Evolutionary conservation across 2,113 vertebrate genomes (phyloP).

Genomic region (Oceanodroma tethys): DNA sequence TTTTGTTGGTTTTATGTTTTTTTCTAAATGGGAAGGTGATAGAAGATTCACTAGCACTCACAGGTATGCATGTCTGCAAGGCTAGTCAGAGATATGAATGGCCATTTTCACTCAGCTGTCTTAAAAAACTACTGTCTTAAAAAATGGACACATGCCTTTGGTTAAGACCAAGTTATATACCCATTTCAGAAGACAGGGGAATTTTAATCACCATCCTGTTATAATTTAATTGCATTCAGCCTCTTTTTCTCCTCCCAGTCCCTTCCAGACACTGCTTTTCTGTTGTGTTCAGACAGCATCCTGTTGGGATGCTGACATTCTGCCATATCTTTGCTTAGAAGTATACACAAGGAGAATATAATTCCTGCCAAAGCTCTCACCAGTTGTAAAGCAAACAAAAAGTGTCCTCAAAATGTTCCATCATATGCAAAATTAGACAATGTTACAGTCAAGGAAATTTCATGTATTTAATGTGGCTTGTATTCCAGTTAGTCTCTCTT

Average conservation of each 20-base stretch:
- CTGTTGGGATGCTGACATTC: background rate
- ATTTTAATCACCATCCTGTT: slow-evolving; percentile 5
- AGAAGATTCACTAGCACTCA: background rate
- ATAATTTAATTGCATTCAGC: background rate
- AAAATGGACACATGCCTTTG: background rate
- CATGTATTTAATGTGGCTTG: background rate
- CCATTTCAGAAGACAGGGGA: background rate
- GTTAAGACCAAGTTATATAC: background rate
- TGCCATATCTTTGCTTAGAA: background rate
- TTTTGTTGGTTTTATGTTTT: background rate
- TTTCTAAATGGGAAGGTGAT: background rate
- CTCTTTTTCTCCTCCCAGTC: background rate
- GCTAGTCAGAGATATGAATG: background rate
- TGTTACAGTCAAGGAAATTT: background rate
- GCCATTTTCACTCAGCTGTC: background rate
- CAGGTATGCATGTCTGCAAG: background rate
- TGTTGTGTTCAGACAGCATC: background rate
- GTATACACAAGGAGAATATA: background rate
- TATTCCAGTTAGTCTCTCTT: background rate
- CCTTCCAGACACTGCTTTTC: background rate
- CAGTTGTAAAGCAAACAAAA: background rate
- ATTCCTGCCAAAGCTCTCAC: background rate
- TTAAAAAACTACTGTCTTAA: background rate
- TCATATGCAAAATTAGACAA: background rate
- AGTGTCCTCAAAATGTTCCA: background rate